Evolutionary conservation across 2,888 invertebrate genomes (phyloP).

Genomic region (Heteromurus nitidus): DNA sequence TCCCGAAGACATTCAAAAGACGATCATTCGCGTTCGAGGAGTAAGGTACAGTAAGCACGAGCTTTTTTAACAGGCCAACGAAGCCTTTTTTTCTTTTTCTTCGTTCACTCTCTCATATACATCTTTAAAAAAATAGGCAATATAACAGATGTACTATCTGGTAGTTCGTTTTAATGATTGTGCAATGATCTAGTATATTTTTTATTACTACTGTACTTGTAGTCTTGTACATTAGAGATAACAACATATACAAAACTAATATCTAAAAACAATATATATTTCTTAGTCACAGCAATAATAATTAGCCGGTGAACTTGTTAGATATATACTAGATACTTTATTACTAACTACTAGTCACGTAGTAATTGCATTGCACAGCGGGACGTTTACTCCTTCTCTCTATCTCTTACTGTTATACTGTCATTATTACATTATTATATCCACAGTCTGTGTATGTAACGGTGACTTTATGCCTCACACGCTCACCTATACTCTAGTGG

Average conservation of each 20-base stretch:
- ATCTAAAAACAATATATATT: conserved; percentile 23
- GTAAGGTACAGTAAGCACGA: conserved; percentile 69
- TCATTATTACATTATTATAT: conserved; percentile 26
- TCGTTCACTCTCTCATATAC: conserved; percentile 31
- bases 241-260: conserved; percentile 31
- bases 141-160: conserved; percentile 32
- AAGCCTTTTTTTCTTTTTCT: too few species aligned
- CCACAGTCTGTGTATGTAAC: conserved; percentile 10
- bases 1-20: conserved; percentile 69
- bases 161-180: conserved; percentile 48
- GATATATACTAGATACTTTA: conserved; percentile 46
- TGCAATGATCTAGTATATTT: conserved; percentile 42
- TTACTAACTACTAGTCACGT: conserved; percentile 62
- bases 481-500: too few species aligned
- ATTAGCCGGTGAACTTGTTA: conserved; percentile 55
- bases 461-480: conserved; percentile 4
- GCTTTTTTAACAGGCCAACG: conserved; percentile 27
- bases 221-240: conserved; percentile 29
- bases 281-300: conserved; percentile 46
- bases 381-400: conserved; percentile 54
- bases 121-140: conserved; percentile 12
- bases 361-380: conserved; percentile 61
- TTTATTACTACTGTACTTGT: conserved; percentile 42
- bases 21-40: conserved; percentile 71
- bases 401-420: conserved; percentile 26